Evolutionary conservation across 2,797 vertebrate species (phyloP), one percentile per base, ranked within the genome.

Genomic region (Xenopus petersii): DNA sequence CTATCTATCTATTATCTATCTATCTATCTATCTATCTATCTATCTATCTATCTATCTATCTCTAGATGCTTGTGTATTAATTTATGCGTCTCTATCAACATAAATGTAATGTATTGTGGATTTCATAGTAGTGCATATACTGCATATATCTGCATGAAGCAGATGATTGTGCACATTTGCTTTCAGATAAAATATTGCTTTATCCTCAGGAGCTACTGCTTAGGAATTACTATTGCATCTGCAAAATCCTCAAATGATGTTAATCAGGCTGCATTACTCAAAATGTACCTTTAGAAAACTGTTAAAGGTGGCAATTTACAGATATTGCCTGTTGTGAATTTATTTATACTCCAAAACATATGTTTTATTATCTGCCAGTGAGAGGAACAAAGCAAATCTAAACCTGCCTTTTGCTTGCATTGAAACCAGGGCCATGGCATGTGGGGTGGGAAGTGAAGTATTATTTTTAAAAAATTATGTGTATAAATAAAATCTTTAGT

Each of bases 241-340:
- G 66, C 33, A 55, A 49, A 56, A 67, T 13, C 12, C 26, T 36
- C 49, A 30, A 30, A 24, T 33, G 66, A 67, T 13, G 66, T 65
- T 47, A 17, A 9, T 17, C 63, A 68, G 54, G 48, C 51, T 36
- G 15, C 13, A 36, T 56, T 30, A 24, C 51, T 42, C 58, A 51
- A 55, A 69, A 59, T n/a, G 54, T 24, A 58, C 66, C 54, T 58
- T 69, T n/a, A 69, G 67, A 36, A 46, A 69, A 58, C 66, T 54
- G 46, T 66, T 51, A 66, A 21, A 66, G 49, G 65, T 54, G 65
- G 24, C 49, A 55, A 30, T 54, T 69, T 69, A 56, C 54, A 58
- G 67, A 46, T 69, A 36, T 58, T 46, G 67, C 54, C 67, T 69
- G 54, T 36, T 67, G 26, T 47, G 66, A 55, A 67, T 55, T 8